These are phyloP conservation scores for Incurvaria masculella DNA, from an alignment of 2,888 invertebrate genomes.

Conservation along the genomic window DNA sequence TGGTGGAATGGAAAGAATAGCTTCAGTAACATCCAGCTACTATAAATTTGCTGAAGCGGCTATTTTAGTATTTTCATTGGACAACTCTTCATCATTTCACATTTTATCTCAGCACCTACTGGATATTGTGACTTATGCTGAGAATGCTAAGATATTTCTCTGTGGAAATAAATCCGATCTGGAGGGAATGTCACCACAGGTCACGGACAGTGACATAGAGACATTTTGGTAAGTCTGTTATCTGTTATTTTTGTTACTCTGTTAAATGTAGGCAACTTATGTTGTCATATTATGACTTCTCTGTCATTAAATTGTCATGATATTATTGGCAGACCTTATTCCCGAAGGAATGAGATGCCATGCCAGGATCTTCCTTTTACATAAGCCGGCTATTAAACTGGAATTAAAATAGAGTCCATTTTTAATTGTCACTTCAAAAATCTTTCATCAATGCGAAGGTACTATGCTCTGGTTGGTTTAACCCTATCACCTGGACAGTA, in stretches of 20 bases:
- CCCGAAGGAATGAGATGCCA: too few species aligned
- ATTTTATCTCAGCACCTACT: constrained; percentile 87
- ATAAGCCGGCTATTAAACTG: too few species aligned
- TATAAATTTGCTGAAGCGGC: constrained; percentile 96
- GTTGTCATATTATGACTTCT: too few species aligned
- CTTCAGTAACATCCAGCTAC: constrained; percentile 92
- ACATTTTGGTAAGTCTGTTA: constrained; percentile 67
- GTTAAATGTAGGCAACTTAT: too few species aligned
- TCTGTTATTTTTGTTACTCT: background rate
- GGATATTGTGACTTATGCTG: constrained; percentile 91
- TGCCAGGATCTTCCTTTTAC: too few species aligned
- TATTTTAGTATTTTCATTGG: constrained; percentile 85
- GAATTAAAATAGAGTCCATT: too few species aligned
- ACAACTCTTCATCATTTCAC: constrained; percentile 91
- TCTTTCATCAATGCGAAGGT: too few species aligned
- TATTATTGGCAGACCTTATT: too few species aligned
- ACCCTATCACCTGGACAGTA: too few species aligned
- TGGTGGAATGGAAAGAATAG: constrained; percentile 95
- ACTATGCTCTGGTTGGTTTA: too few species aligned
- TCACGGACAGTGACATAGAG: constrained; percentile 85
- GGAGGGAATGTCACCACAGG: constrained; percentile 69
- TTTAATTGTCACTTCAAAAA: too few species aligned
- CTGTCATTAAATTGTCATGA: too few species aligned
- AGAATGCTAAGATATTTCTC: constrained; percentile 92
- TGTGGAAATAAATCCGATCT: constrained; percentile 91